These are phyloP conservation scores for Drosophila nigromelanica DNA, from an alignment of 1,140 invertebrate species.

Conservation along the genomic window DNA sequence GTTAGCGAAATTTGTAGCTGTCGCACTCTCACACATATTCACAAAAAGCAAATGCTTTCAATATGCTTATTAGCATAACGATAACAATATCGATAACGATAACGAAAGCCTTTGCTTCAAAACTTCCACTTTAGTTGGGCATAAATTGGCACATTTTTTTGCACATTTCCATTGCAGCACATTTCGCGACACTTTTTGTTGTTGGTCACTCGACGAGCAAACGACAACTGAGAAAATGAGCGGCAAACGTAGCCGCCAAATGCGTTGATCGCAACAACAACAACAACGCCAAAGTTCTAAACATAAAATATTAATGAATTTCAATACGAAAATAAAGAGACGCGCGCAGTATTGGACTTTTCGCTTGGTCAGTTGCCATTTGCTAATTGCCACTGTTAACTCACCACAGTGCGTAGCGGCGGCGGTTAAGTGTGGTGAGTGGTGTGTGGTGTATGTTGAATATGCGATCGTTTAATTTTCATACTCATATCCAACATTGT, in stretches of 20 bases:
- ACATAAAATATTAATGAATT: constrained; percentile 77
- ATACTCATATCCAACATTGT: constrained; percentile 27
- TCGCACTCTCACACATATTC: constrained; percentile 33
- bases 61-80: background rate
- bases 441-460: constrained; percentile 31
- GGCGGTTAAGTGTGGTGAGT: constrained; percentile 23
- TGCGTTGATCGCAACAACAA: constrained; percentile 25
- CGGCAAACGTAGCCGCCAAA: constrained; percentile 8
- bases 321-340: constrained; percentile 60
- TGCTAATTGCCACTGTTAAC: constrained; percentile 41
- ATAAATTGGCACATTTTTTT: background rate
- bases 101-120: background rate
- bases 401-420: constrained; percentile 38
- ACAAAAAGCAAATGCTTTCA: background rate
- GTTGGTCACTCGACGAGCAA: constrained; percentile 28
- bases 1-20: constrained; percentile 15
- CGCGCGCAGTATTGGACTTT: constrained; percentile 36
- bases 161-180: constrained; percentile 25
- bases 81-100: constrained; percentile 1
- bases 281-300: constrained; percentile 60
- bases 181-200: constrained; percentile 27
- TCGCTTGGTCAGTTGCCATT: constrained; percentile 54
- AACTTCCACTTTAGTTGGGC: background rate
- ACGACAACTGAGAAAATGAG: constrained; percentile 21
- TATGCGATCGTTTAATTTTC: constrained; percentile 39